A percentile compares a stretch with the other conserved stretches of the same genome.
Evolutionary conservation across 2,888 invertebrate genomes (phyloP).

Genomic region (Rhagonycha lutea): DNA sequence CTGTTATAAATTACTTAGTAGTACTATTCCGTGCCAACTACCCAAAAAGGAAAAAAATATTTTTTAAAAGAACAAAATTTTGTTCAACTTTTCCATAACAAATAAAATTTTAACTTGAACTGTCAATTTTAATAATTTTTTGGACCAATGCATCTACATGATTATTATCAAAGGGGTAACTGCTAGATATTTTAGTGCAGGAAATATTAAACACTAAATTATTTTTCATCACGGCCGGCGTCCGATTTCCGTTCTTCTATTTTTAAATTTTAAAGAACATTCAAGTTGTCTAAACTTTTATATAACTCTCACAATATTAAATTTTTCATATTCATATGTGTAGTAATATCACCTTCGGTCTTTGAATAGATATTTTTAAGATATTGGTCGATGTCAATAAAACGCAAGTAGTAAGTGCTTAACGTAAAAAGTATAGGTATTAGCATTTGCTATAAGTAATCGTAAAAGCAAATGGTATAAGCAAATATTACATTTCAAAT

Average conservation of each 20-base stretch:
- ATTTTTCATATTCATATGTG: too few relatives aligned
- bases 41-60: constrained; percentile 16
- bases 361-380: too few relatives aligned
- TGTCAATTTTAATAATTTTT: neutral
- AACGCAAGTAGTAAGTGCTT: too few relatives aligned
- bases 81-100: neutral
- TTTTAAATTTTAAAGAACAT: neutral
- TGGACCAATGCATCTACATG: neutral
- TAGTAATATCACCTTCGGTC: too few relatives aligned
- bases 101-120: neutral
- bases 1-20: constrained; percentile 33
- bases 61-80: constrained; percentile 17
- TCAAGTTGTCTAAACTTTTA: neutral
- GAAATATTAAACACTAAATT: neutral
- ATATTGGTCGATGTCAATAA: too few relatives aligned
- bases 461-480: too few relatives aligned
- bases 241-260: neutral
- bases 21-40: constrained; percentile 14
- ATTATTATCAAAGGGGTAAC: neutral
- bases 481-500: too few relatives aligned
- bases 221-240: neutral
- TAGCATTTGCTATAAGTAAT: too few relatives aligned
- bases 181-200: neutral
- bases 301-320: too few relatives aligned
- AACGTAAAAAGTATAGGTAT: too few relatives aligned